phyloP scores from a whole-genome alignment of 2,797 vertebrate genomes.

The Falco rusticolus region DNA sequence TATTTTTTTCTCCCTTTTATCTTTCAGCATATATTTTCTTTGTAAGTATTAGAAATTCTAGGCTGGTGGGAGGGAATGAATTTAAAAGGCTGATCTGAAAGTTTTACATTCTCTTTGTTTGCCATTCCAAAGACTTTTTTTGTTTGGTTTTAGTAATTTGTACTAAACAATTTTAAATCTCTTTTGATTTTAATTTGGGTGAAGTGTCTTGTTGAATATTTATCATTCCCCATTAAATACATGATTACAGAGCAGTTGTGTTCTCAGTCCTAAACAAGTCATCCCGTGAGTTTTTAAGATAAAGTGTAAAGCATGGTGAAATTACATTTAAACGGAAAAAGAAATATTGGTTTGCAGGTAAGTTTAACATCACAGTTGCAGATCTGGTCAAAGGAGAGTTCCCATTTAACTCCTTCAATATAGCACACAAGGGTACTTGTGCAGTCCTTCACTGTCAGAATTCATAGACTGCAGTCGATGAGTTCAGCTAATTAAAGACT shows the following conservation, averaged over 20 bases:
- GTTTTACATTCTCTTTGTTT: neutral
- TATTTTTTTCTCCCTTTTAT: slow-evolving; percentile 34
- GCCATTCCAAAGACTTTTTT: neutral
- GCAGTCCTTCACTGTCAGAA: neutral
- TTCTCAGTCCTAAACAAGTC: neutral
- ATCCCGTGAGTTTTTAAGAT: neutral
- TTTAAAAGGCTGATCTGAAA: neutral
- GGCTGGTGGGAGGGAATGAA: neutral
- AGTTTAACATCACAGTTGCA: neutral
- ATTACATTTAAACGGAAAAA: neutral
- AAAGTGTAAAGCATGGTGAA: neutral
- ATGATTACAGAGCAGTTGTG: neutral
- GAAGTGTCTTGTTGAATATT: neutral
- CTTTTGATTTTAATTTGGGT: neutral
- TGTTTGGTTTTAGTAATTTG: neutral
- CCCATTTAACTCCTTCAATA: neutral
- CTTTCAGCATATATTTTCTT: slow-evolving; percentile 24
- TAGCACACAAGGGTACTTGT: neutral
- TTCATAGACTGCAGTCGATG: neutral
- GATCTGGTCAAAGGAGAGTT: neutral
- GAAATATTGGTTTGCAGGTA: neutral
- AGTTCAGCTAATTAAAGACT: neutral
- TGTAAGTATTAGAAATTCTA: neutral
- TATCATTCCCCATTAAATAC: neutral
- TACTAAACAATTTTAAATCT: neutral